phyloP scores from a whole-genome alignment of 2,888 invertebrate species.

The Luffia ferchaultella region DNA sequence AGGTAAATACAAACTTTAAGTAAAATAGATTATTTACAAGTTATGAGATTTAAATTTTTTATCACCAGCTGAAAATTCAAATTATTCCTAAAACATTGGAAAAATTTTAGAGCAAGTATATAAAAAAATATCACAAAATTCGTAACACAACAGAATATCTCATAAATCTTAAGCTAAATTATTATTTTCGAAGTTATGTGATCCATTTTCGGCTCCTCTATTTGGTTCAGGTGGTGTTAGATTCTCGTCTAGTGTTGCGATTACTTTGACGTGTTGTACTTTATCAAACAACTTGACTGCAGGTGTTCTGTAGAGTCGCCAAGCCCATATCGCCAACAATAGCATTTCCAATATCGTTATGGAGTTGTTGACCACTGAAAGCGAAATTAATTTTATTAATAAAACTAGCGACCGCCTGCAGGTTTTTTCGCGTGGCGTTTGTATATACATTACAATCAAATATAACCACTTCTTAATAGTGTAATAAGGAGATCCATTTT shows the following conservation, averaged over 20 bases:
- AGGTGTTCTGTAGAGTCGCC: slow-evolving; percentile 65
- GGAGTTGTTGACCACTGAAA: slow-evolving; percentile 72
- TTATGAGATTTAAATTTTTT: too few species aligned
- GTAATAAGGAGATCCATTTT: background rate
- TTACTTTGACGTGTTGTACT: slow-evolving; percentile 29
- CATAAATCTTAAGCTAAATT: too few species aligned
- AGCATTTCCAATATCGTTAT: slow-evolving; percentile 76
- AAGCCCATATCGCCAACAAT: slow-evolving; percentile 68
- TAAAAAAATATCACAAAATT: too few species aligned
- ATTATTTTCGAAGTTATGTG: slow-evolving; percentile 16
- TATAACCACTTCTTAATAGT: too few species aligned
- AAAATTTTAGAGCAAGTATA: too few species aligned
- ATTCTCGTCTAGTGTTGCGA: slow-evolving; percentile 39
- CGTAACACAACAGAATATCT: too few species aligned
- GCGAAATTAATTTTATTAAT: slow-evolving; percentile 9
- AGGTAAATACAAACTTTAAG: too few species aligned
- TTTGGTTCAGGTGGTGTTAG: slow-evolving; percentile 19
- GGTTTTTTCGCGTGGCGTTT: too few species aligned
- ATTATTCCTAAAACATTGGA: too few species aligned
- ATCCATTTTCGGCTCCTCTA: slow-evolving; percentile 29
- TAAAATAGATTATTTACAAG: too few species aligned
- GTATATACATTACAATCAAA: background rate
- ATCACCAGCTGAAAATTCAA: too few species aligned
- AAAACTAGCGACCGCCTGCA: background rate
- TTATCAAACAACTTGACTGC: slow-evolving; percentile 33